Evolutionary conservation across 1,140 invertebrate genomes (phyloP).

Genomic region (Hycleus phaleratus): DNA sequence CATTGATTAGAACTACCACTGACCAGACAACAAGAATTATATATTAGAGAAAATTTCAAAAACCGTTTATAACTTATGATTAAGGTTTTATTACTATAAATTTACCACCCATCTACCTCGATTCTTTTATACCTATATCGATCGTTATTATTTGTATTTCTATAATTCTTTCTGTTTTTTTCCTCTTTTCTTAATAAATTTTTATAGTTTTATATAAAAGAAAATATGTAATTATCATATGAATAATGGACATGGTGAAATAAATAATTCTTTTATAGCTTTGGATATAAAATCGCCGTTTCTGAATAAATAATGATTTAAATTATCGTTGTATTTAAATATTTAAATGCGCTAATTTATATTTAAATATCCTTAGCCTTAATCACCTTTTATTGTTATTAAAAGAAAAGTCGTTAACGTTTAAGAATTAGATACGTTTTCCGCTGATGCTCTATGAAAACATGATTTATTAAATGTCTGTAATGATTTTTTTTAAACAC

Average conservation of each 20-base stretch:
- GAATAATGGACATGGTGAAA: conserved; percentile 14
- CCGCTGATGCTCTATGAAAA: background rate
- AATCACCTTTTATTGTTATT: conserved; percentile 14
- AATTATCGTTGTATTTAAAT: conserved; percentile 19
- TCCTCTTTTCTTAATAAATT: conserved; percentile 13
- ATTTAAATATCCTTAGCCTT: conserved; percentile 15
- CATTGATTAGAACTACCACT: too few relatives aligned
- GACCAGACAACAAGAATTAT: too few relatives aligned
- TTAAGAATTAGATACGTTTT: background rate
- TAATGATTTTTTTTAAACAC: too few relatives aligned
- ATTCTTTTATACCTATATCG: too few relatives aligned
- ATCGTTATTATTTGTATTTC: background rate
- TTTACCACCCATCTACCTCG: background rate
- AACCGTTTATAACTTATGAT: conserved; percentile 18
- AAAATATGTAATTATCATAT: conserved; percentile 19
- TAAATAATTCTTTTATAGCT: conserved; percentile 20
- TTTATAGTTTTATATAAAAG: conserved; percentile 15
- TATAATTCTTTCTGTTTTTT: conserved; percentile 6
- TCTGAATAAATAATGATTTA: conserved; percentile 19
- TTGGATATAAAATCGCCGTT: conserved; percentile 10
- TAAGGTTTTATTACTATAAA: conserved; percentile 18
- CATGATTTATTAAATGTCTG: conserved; percentile 4
- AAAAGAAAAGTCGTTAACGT: conserved; percentile 12
- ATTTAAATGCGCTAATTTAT: conserved; percentile 21
- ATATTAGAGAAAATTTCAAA: too few relatives aligned